phyloP scores from a whole-genome alignment of 2,888 invertebrate species.

The Clanis bilineata region DNA sequence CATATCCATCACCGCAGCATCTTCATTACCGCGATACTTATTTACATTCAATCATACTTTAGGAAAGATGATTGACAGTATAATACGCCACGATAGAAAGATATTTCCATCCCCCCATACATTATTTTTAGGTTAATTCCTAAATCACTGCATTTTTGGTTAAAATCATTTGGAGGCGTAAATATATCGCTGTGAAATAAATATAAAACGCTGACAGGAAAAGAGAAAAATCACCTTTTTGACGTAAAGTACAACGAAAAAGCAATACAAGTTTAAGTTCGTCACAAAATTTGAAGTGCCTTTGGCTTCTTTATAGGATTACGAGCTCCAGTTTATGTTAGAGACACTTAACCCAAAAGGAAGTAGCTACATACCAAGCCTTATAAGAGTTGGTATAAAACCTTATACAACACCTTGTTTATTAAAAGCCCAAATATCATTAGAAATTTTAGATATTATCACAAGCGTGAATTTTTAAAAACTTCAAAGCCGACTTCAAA shows the following conservation, averaged over 20 bases:
- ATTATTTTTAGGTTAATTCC: too few relatives aligned
- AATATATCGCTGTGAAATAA: constrained; percentile 7
- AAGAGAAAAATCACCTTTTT: constrained; percentile 15
- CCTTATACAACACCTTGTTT: background rate
- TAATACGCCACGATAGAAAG: too few relatives aligned
- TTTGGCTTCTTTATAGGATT: constrained; percentile 22
- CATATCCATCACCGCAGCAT: too few relatives aligned
- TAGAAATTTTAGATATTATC: background rate
- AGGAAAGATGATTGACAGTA: too few relatives aligned
- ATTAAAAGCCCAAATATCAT: background rate
- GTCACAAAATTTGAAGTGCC: constrained; percentile 26
- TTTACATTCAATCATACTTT: too few relatives aligned
- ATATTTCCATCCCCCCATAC: too few relatives aligned
- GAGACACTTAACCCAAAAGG: constrained; percentile 25
- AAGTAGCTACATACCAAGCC: constrained; percentile 15
- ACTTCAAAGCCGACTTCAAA: too few relatives aligned
- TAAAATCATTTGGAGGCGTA: background rate
- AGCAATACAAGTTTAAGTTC: constrained; percentile 21
- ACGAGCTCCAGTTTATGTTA: constrained; percentile 27
- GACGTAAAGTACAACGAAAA: constrained; percentile 18
- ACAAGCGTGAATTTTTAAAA: too few relatives aligned
- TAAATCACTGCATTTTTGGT: background rate
- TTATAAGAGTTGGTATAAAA: background rate
- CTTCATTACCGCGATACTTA: too few relatives aligned
- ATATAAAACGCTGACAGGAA: background rate